Evolutionary conservation across 2,888 invertebrate genomes (phyloP), one percentile per base, ranked within the genome.

Genomic region (Chrysolina americana): DNA sequence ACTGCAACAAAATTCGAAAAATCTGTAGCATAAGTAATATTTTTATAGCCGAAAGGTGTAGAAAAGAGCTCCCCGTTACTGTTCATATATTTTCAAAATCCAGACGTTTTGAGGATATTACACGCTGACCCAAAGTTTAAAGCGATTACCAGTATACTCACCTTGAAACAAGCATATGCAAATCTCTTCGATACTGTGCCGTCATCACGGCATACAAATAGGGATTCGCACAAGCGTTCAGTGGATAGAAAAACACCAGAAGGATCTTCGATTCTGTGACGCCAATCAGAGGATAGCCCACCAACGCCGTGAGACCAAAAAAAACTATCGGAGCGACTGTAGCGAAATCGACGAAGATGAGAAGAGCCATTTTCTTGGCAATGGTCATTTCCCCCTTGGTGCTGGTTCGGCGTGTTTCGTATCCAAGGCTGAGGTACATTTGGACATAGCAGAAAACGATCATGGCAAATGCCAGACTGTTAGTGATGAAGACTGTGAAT

Each of bases 221-320:
- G 0, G 97, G 97, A 89, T 98, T 97, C 50, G 97, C 96, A 86
- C 96, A 96, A 0, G 96, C 95, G 88, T 97, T 97, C 76, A 98
- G 88, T 0, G 97, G 97, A 86, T 97, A 96, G 86, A 97, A 96
- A 86, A 97, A 96, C 10, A 97, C 96, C 75, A 96, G 88, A 13
- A 96, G 89, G 65, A 97, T 93, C 87, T 94, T 94, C 0, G 94
- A 94, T 82, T 93, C 92, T 9, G 94, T 93, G 0, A 97, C 93
- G 81, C 95, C 94, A 59, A 97, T 96, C 76, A 97, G 88, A 0
- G 97, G 96, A 80, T 91, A 92, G 0, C 96, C 96, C 0, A 95
- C 93, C 48, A 97, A 89, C 0, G 97, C 97, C 0, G 96, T 96
- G 6, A 96, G 89, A 0, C 95, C 95, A 84, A 96, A 96, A 85